Base-by-base conservation (phyloP, 2,113 vertebrate genomes). In the Ardeotis arabs region DNA sequence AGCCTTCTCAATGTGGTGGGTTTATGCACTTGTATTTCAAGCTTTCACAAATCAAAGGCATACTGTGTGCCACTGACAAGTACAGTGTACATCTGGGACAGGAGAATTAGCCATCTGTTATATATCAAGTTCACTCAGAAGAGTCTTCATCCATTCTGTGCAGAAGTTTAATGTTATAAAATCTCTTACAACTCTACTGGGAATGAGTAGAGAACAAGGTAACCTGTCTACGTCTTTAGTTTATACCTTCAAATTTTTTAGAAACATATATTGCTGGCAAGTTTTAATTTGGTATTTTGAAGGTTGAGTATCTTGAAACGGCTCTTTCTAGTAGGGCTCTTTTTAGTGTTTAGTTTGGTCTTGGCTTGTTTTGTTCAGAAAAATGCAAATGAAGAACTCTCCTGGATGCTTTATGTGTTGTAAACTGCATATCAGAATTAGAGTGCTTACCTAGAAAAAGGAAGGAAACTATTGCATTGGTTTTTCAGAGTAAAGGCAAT, bases 251-350 rank as follows among this genome's bases (percentile, higher is more conserved):
- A 12, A 69, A 49, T 69, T 69, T 89, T 53, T 74, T 9, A 89
- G n/a, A 76, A 89, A 47, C 2, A 3, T 47, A 7, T 64, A 19
- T 4, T 27, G 3, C 5, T 72, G 12, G 4, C 7, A 84, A 55
- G 11, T n/a, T 69, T 45, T 72, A 63, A 63, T 41, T 50, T 21
- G 53, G 12, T 44, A 47, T 64, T 78, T 67, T 81, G 16, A 31
- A 86, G 9, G 4, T 1, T 56, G 20, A 81, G 67, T 28, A 72
- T 14, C 5, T n/a, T 87, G 22, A 59, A 68, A 88, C 20, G 41
- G 41, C 41, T 44, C 14, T 44, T 44, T 5, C 1, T 35, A 20
- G 5, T 5, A n/a, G 4, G 3, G 2, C 1, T 4, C 47, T 62
- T 19, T 55, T 7, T 29, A 2, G 7, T 6, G 5, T 24, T 41